phyloP scores from a whole-genome alignment of 2,888 invertebrate species.

The Galerucella calmariensis region DNA sequence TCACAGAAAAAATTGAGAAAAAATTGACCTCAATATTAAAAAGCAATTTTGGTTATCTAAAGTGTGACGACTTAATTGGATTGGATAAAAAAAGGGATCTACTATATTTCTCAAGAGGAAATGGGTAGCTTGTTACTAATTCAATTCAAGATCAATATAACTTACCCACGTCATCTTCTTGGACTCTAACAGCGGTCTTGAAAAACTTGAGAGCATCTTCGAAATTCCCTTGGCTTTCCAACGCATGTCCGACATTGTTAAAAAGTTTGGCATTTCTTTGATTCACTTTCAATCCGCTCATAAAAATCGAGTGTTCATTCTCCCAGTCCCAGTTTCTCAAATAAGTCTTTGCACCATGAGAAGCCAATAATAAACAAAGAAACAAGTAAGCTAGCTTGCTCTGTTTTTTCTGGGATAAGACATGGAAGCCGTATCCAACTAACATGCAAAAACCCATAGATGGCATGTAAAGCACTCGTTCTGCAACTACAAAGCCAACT shows the following conservation, averaged over 20 bases:
- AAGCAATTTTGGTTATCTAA: no score
- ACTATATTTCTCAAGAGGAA: no score
- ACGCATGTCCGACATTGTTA: constrained; percentile 96
- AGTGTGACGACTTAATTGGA: no score
- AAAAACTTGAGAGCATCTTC: constrained; percentile 89
- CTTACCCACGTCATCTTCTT: constrained; percentile 91
- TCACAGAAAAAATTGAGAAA: no score
- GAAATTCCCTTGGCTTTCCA: constrained; percentile 80
- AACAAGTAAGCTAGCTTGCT: constrained; percentile 70
- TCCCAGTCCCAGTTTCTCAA: constrained; percentile 93
- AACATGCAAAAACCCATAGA: constrained; percentile 97
- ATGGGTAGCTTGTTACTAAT: no score
- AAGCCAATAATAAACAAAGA: constrained; percentile 71
- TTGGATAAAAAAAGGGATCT: no score
- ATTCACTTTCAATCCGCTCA: constrained; percentile 88
- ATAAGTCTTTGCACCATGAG: constrained; percentile 88
- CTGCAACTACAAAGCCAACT: constrained; percentile 97
- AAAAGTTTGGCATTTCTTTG: constrained; percentile 94
- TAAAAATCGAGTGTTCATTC: constrained; percentile 93
- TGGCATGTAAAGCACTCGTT: constrained; percentile 94
- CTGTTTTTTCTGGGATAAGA: constrained; percentile 74
- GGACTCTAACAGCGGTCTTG: constrained; percentile 91
- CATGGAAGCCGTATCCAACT: constrained; percentile 86
- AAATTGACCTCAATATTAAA: no score
- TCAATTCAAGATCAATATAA: constrained; percentile 9